phyloP scores from a whole-genome alignment of 2,888 invertebrate species.

The Cacoxenus indagator region DNA sequence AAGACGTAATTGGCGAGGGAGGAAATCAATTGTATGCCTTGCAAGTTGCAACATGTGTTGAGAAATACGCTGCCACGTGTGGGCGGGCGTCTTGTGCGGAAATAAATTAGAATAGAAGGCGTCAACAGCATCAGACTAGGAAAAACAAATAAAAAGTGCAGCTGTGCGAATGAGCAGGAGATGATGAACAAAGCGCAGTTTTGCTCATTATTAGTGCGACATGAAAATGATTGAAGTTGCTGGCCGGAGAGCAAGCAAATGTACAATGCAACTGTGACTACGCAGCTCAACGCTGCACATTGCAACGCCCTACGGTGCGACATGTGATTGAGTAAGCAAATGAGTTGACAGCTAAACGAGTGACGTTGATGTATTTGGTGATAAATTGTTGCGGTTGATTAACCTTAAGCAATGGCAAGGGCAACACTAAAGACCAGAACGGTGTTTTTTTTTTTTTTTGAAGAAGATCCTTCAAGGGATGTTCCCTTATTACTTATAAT shows the following conservation, averaged over 20 bases:
- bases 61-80: neutral
- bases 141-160: neutral
- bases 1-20: neutral
- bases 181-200: no score
- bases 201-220: conserved; percentile 46
- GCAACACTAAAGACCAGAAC: neutral
- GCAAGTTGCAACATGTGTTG: neutral
- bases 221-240: conserved; percentile 54
- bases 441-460: no score
- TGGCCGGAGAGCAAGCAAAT: conserved; percentile 29
- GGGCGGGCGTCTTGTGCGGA: neutral
- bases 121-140: neutral
- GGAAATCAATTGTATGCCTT: neutral
- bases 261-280: neutral
- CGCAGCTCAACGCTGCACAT: neutral
- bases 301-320: neutral
- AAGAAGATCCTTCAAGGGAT: no score
- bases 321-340: conserved; percentile 42
- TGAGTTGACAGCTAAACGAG: conserved; percentile 46
- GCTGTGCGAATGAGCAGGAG: conserved; percentile 8
- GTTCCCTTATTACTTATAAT: no score
- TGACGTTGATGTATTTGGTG: conserved; percentile 64
- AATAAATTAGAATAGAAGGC: neutral
- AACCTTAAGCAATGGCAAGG: conserved; percentile 33
- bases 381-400: conserved; percentile 64